These are phyloP conservation scores for Mesoclemmys tuberculata DNA, from an alignment of 2,113 vertebrate genomes.

Conservation along the genomic window DNA sequence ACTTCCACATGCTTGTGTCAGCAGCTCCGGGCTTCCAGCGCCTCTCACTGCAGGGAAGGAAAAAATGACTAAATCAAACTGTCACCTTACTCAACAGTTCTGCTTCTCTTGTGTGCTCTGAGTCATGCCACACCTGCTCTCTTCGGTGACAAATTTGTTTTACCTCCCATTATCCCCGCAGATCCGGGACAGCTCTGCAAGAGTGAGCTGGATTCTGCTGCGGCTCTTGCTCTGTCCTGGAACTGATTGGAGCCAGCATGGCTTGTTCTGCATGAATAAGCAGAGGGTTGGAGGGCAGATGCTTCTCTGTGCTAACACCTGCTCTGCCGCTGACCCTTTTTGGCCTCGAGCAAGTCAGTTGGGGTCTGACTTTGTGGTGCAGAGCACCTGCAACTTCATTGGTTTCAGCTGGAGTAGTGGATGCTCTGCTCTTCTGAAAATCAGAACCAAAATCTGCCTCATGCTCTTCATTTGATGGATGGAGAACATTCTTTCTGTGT, in stretches of 20 bases:
- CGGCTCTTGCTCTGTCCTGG: too few relatives aligned
- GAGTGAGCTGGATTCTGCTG: not conserved
- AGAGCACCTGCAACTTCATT: fast-evolving
- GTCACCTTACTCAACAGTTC: not conserved
- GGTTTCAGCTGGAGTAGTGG: not conserved
- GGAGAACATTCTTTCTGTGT: not conserved
- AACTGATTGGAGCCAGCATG: not conserved
- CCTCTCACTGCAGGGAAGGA: too few relatives aligned
- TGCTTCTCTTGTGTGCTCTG: not conserved
- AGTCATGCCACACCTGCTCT: not conserved
- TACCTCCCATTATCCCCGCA: not conserved
- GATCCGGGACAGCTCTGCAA: not conserved
- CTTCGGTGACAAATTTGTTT: not conserved
- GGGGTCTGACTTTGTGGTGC: not conserved
- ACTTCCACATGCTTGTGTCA: not conserved
- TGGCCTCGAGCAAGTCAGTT: fast-evolving
- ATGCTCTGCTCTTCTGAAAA: too few relatives aligned
- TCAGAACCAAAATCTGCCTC: not conserved
- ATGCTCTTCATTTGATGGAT: not conserved
- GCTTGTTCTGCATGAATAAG: not conserved
- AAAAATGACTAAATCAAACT: not conserved
- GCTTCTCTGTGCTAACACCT: not conserved
- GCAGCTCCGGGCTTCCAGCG: not conserved
- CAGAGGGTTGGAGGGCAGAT: not conserved
- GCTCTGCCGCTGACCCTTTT: not conserved